A percentile compares a stretch with the other conserved stretches of the same genome.
These are phyloP conservation scores for Pseudocheirus occidentalis DNA, from an alignment of 2,797 vertebrate species.

Conservation along the genomic window DNA sequence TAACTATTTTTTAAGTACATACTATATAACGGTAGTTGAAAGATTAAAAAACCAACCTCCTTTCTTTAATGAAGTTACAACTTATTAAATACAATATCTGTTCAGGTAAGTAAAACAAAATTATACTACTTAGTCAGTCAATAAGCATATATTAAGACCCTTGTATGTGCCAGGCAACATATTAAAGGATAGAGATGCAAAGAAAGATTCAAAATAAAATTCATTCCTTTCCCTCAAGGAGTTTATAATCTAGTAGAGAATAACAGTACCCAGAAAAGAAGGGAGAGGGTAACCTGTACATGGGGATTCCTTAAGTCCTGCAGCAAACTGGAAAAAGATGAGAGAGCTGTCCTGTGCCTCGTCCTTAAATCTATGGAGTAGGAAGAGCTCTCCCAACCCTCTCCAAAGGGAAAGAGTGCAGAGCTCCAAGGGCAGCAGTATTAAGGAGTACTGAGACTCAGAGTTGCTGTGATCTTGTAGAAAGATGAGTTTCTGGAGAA, in stretches of 20 bases:
- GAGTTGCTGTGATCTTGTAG: background rate
- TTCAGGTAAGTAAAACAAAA: background rate
- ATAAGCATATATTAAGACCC: background rate
- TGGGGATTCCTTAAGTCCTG: background rate
- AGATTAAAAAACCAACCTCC: background rate
- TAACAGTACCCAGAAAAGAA: background rate
- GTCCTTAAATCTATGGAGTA: background rate
- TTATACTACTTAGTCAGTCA: background rate
- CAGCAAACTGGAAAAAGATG: background rate
- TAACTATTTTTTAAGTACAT: background rate
- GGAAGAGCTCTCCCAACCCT: background rate
- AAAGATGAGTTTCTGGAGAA: background rate
- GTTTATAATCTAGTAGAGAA: background rate
- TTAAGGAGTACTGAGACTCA: background rate
- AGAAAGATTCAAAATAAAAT: background rate
- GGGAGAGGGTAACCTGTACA: background rate
- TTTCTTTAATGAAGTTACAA: background rate
- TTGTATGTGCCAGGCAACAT: background rate
- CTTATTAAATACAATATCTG: background rate
- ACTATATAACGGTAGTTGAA: background rate
- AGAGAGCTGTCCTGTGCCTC: background rate
- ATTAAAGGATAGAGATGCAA: background rate
- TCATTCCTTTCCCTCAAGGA: background rate
- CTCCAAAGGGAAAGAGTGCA: background rate
- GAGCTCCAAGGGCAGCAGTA: background rate